These are phyloP conservation scores for Ramphastos sulfuratus DNA, from an alignment of 2,113 vertebrate species.

Conservation along the genomic window DNA sequence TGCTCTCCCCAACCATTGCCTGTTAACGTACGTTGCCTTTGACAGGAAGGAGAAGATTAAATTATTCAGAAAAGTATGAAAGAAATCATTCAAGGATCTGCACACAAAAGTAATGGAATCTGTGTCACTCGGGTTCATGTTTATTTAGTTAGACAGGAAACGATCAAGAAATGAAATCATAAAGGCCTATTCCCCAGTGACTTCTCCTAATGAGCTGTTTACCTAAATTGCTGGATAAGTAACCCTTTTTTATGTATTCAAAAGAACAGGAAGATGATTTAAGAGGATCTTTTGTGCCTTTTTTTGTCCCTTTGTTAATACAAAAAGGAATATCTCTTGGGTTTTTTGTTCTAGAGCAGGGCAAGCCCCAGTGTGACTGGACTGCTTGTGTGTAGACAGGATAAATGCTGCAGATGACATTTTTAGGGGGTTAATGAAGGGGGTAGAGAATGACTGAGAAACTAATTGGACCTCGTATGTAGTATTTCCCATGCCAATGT, in stretches of 20 bases:
- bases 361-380: not conserved
- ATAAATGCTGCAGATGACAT: not conserved
- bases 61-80: not conserved
- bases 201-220: constrained; percentile 54
- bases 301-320: not conserved
- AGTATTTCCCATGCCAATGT: not conserved
- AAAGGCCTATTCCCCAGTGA: constrained; percentile 50
- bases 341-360: not conserved
- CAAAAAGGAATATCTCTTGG: not conserved
- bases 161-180: constrained; percentile 63
- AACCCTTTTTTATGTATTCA: constrained; percentile 46
- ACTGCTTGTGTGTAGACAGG: not conserved
- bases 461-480: not conserved
- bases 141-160: constrained; percentile 67
- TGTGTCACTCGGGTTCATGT: constrained; percentile 61
- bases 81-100: constrained; percentile 24
- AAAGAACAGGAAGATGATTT: constrained; percentile 49
- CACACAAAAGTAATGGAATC: constrained; percentile 7
- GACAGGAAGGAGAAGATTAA: not conserved
- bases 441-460: constrained; percentile 15
- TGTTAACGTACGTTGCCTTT: not conserved
- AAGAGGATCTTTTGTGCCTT: constrained; percentile 19
- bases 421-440: not conserved
- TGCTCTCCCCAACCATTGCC: not conserved
- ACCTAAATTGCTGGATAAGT: constrained; percentile 53